Conservation (phyloP, 1,140 invertebrate species). For the Galleria mellonella region DNA sequence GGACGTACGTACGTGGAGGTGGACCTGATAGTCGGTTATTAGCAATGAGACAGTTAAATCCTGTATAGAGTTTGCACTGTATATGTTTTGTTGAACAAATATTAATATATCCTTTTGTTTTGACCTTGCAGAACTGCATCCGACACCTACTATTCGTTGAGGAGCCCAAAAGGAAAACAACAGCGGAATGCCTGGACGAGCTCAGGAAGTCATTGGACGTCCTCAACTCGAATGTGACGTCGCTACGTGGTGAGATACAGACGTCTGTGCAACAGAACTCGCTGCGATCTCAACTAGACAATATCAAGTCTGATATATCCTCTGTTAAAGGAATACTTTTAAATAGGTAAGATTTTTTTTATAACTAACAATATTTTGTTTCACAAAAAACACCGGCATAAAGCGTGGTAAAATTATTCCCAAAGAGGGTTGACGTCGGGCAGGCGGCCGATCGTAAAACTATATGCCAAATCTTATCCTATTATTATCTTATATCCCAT, state of each 20-base stretch:
- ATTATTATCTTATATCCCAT: slow-evolving; percentile 8
- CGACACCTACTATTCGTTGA: slow-evolving; percentile 78
- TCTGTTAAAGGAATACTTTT: slow-evolving; percentile 85
- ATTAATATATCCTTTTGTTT: neutral
- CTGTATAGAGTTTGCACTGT: too few relatives aligned
- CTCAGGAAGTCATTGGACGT: slow-evolving; percentile 79
- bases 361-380: too few relatives aligned
- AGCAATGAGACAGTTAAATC: too few relatives aligned
- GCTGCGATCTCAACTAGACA: slow-evolving; percentile 77
- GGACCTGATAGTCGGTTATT: too few relatives aligned
- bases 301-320: slow-evolving; percentile 83
- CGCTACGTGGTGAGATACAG: slow-evolving; percentile 45
- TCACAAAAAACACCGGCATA: too few relatives aligned
- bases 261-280: slow-evolving; percentile 60
- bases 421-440: too few relatives aligned
- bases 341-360: slow-evolving; percentile 76
- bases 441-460: too few relatives aligned
- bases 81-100: neutral
- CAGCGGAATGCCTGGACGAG: slow-evolving; percentile 79
- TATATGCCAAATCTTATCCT: too few relatives aligned
- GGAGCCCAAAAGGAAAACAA: slow-evolving; percentile 75
- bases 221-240: slow-evolving; percentile 70
- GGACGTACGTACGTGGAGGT: too few relatives aligned
- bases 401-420: too few relatives aligned
- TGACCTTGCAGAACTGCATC: slow-evolving; percentile 78